phyloP scores from a whole-genome alignment of 2,113 vertebrate genomes.

The Channa argus region DNA sequence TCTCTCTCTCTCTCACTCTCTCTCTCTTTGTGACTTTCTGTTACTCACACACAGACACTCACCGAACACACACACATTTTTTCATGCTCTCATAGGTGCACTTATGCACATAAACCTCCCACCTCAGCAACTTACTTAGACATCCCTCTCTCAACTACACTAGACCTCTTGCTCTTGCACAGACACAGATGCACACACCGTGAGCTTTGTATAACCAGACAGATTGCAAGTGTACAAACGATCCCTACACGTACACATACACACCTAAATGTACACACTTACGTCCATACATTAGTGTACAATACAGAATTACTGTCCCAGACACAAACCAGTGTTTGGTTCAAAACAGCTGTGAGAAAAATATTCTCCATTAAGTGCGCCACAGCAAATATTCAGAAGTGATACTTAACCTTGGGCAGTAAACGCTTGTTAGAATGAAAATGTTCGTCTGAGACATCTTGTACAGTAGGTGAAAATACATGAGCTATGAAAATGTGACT shows the following conservation, averaged over 20 bases:
- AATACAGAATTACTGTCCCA: no score
- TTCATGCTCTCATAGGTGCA: constrained; percentile 63
- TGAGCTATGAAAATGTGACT: background rate
- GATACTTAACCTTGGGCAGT: background rate
- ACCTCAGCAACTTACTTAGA: constrained; percentile 68
- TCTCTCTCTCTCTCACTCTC: background rate
- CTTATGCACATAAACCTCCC: constrained; percentile 72
- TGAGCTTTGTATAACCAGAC: constrained; percentile 12
- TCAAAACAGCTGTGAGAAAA: constrained; percentile 7
- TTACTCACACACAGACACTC: constrained; percentile 10
- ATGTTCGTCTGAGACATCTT: background rate
- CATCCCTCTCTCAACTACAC: constrained; percentile 45
- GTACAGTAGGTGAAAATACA: background rate
- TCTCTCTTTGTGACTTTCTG: background rate
- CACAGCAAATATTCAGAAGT: background rate
- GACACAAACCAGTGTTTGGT: background rate
- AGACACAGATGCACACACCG: constrained; percentile 6
- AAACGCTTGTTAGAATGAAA: background rate
- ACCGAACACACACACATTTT: constrained; percentile 48
- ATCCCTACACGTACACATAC: constrained; percentile 1
- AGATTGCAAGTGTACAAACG: constrained; percentile 29
- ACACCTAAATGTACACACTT: background rate
- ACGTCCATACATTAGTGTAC: background rate
- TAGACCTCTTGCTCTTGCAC: constrained; percentile 16
- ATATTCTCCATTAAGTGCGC: background rate